These are phyloP conservation scores for Macrophya annulata DNA, from an alignment of 2,888 invertebrate genomes.

Conservation along the genomic window DNA sequence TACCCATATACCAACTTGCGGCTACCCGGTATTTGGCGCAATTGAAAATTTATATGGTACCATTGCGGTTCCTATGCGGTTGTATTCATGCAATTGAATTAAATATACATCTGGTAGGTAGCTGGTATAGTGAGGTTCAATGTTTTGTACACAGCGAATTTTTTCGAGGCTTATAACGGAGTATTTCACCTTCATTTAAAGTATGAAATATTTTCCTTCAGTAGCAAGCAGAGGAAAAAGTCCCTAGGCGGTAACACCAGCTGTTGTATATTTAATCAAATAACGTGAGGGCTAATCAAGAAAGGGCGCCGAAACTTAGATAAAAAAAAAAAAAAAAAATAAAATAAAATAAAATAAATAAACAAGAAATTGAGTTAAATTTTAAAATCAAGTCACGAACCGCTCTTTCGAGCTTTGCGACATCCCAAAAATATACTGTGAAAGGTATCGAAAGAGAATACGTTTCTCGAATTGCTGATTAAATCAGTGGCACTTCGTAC, in stretches of 20 bases:
- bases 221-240: background rate
- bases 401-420: background rate
- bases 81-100: background rate
- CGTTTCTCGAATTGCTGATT: background rate
- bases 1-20: background rate
- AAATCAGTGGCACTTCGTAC: background rate
- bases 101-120: background rate
- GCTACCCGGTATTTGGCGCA: background rate
- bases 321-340: too few relatives aligned
- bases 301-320: background rate
- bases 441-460: conserved; percentile 6
- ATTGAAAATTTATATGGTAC: background rate
- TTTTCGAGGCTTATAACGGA: background rate
- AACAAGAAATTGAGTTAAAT: background rate
- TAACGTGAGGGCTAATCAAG: conserved; percentile 3
- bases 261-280: background rate
- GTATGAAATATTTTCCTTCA: background rate
- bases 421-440: background rate
- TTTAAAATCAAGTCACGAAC: conserved; percentile 15
- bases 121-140: background rate
- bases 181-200: background rate
- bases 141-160: background rate
- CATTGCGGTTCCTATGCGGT: background rate
- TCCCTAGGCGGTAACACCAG: background rate
- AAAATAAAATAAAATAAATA: too few relatives aligned